Evolutionary conservation across 2,888 invertebrate species (phyloP).

Genomic region (Hyposoter dolosus): DNA sequence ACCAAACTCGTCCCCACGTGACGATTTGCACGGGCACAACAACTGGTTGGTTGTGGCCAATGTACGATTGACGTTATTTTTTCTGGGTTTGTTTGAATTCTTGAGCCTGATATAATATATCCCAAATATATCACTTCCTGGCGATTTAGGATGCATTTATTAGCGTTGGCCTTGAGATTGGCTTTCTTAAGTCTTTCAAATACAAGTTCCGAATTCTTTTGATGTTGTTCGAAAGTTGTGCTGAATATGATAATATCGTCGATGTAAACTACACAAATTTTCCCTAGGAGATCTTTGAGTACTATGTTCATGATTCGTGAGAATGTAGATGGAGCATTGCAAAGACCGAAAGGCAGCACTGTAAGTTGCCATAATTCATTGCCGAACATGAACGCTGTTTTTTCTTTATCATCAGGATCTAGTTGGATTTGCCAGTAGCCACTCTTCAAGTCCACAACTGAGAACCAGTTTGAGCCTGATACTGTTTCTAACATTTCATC

Average conservation of each 20-base stretch:
- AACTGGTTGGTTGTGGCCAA: conserved; percentile 52
- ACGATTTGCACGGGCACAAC: no score
- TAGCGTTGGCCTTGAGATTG: background rate
- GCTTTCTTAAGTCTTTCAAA: conserved; percentile 5
- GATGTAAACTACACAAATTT: conserved; percentile 68
- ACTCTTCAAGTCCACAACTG: no score
- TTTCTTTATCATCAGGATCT: conserved; percentile 25
- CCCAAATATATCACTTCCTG: conserved; percentile 28
- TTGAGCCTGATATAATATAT: conserved; percentile 18
- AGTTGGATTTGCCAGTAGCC: no score
- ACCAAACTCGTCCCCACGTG: no score
- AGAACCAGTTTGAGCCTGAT: conserved; percentile 14
- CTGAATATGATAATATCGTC: conserved; percentile 69
- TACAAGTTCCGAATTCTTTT: conserved; percentile 42
- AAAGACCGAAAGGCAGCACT: background rate
- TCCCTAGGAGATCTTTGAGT: no score
- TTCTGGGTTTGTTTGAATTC: conserved; percentile 38
- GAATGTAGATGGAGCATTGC: background rate
- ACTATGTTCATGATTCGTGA: background rate
- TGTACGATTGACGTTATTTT: conserved; percentile 29
- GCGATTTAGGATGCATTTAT: conserved; percentile 18
- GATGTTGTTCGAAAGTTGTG: conserved; percentile 62
- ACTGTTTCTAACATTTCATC: conserved; percentile 22
- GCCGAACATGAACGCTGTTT: conserved; percentile 22
- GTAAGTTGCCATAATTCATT: background rate